Evolutionary conservation across 2,888 invertebrate species (phyloP), one percentile per base, ranked within the genome.

Genomic region (Cotesia congregata): DNA sequence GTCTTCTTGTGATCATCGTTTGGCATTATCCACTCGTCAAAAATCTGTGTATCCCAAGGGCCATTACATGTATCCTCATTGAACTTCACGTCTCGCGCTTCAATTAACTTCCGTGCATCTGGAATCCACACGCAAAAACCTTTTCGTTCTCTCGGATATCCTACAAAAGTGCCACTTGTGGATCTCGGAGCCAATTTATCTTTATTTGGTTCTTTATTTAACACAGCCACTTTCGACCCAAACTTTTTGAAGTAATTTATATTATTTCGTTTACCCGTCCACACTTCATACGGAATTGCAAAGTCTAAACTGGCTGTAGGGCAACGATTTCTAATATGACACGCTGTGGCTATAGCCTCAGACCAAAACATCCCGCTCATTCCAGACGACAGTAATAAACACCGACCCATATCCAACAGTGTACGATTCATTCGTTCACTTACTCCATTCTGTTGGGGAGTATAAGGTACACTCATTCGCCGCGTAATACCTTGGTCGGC

Each of bases 341-440:
- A 78, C 17, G 84, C 80, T 7, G 80, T 83, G 6, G 75, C 76
- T 6, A 84, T 77, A 5, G 85, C 86, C 67, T 87, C 86, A 4
- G 84, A 80, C 85, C 85, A 87, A 40, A 84, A 82, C 12, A 30
- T 39, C 5, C 77, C 64, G 30, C 78, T 78, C 7, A 84, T 59
- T 1, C 71, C 73, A 7, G 80, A 72, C 40, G 83, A 74, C 1
- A 78, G 20, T 59, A 87, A 62, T 77, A 86, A 80, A 15, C 81
- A 79, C 17, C 85, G 77, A 1, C 83, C 83, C 62, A 79, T 77
- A 9, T 85, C 83, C 15, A 84, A 79, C 0, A 85, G 72, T 3
- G 83, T 86, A 1, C 83, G 75, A 62, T 85, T 85, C 67, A 82
- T 81, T 0, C 85, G 61, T 67, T 87, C 86, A 4, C 85, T 81